Conservation (phyloP, 1,140 invertebrate genomes). For the Oedothorax gibbosus region DNA sequence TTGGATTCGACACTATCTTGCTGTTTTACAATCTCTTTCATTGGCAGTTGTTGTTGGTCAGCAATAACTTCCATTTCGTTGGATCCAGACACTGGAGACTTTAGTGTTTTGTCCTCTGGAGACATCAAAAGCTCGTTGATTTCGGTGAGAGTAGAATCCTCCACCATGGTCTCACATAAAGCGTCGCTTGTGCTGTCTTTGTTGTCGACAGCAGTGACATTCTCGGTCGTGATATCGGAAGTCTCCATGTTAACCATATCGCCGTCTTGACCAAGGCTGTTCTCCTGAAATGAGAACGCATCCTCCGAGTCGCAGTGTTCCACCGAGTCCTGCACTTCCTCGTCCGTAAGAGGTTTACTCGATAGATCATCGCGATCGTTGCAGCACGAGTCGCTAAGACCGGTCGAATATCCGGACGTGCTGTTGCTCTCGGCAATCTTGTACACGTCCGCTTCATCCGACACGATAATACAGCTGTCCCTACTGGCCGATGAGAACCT, state of each 20-base stretch:
- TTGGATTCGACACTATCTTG: background rate
- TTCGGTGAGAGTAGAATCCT: conserved; percentile 52
- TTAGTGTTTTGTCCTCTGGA: conserved; percentile 12
- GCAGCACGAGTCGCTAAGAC: conserved; percentile 51
- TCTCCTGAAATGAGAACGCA: conserved; percentile 49
- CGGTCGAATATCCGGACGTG: conserved; percentile 53
- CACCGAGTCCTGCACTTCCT: conserved; percentile 37
- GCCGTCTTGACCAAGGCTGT: conserved; percentile 31
- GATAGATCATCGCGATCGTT: conserved; percentile 48
- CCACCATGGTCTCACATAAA: conserved; percentile 52
- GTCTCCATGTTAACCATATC: conserved; percentile 17
- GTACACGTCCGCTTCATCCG: conserved; percentile 42
- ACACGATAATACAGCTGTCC: conserved; percentile 37
- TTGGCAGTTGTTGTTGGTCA: background rate
- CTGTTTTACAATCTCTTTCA: background rate
- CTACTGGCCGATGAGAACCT: conserved; percentile 45
- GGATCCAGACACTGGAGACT: background rate
- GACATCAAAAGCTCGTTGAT: conserved; percentile 43
- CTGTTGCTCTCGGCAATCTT: conserved; percentile 50
- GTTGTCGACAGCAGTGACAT: conserved; percentile 14
- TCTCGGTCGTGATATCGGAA: conserved; percentile 35
- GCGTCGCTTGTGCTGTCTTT: conserved; percentile 49
- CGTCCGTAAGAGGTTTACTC: conserved; percentile 39
- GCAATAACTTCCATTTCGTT: conserved; percentile 1
- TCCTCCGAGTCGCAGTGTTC: conserved; percentile 49